These are phyloP conservation scores for Procavia capensis DNA, from an alignment of 2,113 vertebrate species.

Conservation along the genomic window DNA sequence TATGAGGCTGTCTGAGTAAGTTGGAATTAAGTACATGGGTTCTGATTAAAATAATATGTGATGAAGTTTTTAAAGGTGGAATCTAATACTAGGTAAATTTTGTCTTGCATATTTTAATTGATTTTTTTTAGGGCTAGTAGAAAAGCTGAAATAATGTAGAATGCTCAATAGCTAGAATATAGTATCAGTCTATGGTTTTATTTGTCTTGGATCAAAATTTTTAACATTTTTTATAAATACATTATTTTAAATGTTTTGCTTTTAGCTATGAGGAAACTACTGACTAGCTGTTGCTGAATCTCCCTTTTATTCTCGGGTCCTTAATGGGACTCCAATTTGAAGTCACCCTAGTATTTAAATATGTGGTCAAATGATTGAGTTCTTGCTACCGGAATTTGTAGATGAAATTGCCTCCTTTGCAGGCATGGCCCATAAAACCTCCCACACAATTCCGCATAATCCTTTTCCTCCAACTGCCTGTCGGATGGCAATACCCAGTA, in stretches of 20 bases:
- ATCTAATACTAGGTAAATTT: neutral
- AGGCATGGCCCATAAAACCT: conserved; percentile 26
- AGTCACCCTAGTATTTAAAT: conserved; percentile 45
- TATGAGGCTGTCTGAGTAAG: neutral
- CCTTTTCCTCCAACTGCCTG: neutral
- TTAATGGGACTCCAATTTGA: conserved; percentile 25
- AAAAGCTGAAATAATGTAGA: neutral
- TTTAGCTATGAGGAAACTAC: conserved; percentile 1
- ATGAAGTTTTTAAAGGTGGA: neutral
- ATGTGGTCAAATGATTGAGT: conserved; percentile 41
- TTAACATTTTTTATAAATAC: neutral
- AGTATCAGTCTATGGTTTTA: neutral
- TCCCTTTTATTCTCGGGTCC: neutral
- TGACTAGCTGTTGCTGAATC: neutral
- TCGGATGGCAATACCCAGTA: neutral
- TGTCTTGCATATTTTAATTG: neutral
- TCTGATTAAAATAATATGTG: conserved; percentile 26
- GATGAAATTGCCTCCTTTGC: conserved; percentile 50
- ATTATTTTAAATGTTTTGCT: neutral
- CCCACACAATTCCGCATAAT: neutral
- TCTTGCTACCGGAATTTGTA: conserved; percentile 36
- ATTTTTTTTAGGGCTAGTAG: conserved; percentile 29
- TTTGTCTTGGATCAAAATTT: conserved; percentile 20
- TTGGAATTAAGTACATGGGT: neutral
- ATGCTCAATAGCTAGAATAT: conserved; percentile 12